Evolutionary conservation across 2,113 vertebrate species (phyloP).

Genomic region (Cathartes aura): DNA sequence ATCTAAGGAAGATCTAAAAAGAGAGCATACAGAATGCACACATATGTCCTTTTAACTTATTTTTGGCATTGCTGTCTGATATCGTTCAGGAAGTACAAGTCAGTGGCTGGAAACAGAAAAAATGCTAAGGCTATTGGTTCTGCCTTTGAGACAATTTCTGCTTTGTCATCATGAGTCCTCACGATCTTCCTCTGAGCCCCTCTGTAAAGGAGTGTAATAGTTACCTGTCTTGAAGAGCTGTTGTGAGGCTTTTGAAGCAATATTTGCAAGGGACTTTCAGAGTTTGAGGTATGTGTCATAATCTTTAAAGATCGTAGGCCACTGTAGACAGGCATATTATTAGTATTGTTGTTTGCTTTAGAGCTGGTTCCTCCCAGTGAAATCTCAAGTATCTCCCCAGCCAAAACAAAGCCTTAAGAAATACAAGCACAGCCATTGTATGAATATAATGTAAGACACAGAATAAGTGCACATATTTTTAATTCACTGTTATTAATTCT

Average conservation of each 20-base stretch:
- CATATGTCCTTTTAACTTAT: background rate
- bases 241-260: background rate
- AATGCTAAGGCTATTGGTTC: background rate
- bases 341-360: background rate
- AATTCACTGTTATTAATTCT: slow-evolving; percentile 29
- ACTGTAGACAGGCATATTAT: background rate
- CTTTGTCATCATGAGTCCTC: slow-evolving; percentile 16
- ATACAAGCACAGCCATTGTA: background rate
- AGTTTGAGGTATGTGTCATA: background rate
- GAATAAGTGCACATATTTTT: slow-evolving; percentile 1
- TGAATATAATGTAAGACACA: background rate
- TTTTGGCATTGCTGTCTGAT: background rate
- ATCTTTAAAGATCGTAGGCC: background rate
- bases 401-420: background rate
- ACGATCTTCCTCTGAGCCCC: background rate
- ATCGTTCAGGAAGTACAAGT: background rate
- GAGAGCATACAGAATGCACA: background rate
- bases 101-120: background rate
- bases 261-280: background rate
- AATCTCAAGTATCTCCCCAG: background rate
- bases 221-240: background rate
- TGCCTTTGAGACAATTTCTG: slow-evolving; percentile 15
- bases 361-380: background rate
- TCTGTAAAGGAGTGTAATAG: background rate
- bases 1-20: background rate